A percentile compares a stretch with the other conserved stretches of the same genome.
Evolutionary conservation across 2,797 vertebrate genomes (phyloP).

Genomic region (Liparis tanakae): DNA sequence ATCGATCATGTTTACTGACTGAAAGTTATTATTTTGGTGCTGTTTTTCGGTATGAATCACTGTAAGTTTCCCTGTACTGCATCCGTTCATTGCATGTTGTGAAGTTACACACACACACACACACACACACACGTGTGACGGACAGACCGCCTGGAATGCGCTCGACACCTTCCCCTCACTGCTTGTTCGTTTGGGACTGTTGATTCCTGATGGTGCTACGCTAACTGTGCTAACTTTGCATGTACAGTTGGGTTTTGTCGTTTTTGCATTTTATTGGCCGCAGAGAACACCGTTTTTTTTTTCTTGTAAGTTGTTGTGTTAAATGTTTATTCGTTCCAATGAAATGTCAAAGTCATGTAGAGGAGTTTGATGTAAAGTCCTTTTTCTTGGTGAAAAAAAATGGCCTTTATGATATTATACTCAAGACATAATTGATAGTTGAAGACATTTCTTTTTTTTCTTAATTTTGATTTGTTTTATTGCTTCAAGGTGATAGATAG

Average conservation of each 20-base stretch:
- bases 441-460: neutral
- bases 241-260: constrained; percentile 12
- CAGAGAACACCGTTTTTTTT: constrained; percentile 2
- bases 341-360: constrained; percentile 25
- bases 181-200: constrained; percentile 9
- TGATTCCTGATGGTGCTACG: constrained; percentile 41
- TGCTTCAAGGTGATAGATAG: neutral
- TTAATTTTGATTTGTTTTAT: constrained; percentile 1
- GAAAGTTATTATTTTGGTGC: neutral
- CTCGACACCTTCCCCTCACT: constrained; percentile 49
- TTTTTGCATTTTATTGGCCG: neutral
- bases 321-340: constrained; percentile 20
- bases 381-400: constrained; percentile 13
- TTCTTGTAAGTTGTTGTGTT: constrained; percentile 23
- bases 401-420: neutral
- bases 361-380: neutral
- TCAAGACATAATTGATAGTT: neutral
- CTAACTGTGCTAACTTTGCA: constrained; percentile 52
- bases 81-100: neutral
- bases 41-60: neutral
- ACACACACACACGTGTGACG: neutral
- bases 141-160: neutral
- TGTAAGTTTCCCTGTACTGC: neutral
- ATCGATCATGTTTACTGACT: neutral
- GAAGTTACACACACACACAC: neutral